Base-by-base conservation (phyloP, 2,888 invertebrate species). In the Agrypnus murinus region DNA sequence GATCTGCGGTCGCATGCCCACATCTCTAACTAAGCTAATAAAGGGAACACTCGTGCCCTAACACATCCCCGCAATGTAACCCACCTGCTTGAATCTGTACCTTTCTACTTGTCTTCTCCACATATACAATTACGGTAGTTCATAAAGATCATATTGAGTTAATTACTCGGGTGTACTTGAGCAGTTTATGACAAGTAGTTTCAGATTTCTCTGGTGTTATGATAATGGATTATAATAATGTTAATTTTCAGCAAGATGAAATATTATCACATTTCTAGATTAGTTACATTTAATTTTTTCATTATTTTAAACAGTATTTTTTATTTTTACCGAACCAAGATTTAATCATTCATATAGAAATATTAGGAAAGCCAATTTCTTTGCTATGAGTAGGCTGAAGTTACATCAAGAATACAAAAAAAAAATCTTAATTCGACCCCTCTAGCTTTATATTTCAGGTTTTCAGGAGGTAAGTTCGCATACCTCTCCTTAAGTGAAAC, bases 11-110 rank as follows among this genome's bases (percentile, higher is more conserved):
- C 31, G 59, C 36, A 64, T 50, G 45, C 53, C 68, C 57, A 55
- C 46, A 65, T 65, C 59, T 65, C 40, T 69, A 69, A 69, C 69
- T 57, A 69, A 69, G 64, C 69, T 65, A 69, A 69, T 69, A 59
- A 69, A 65, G 64, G 65, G 32, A 36, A 34, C 57, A 63, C 63
- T 55, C 40, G 55, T 69, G 69, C 55, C 48, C 55, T 59, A 17
- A 60, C 53, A 67, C 46, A 59, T 50, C 15, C 46, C 58, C 50
- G 43, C 53, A 60, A 62, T 60, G 53, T 43, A 43, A 25, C 59
- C 60, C 38, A 59, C 67, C 67, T 67, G 36, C 43, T 46, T 48
- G 38, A 34, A 50, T 62, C 38, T 63, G 15, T 53, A 36, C 34
- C 45, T 15, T 8, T 12, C 19, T 31, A 62, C 50, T 63, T 63